Evolutionary conservation across 2,888 invertebrate species (phyloP), one percentile per base, ranked within the genome.

Genomic region (Cantharis rufa): DNA sequence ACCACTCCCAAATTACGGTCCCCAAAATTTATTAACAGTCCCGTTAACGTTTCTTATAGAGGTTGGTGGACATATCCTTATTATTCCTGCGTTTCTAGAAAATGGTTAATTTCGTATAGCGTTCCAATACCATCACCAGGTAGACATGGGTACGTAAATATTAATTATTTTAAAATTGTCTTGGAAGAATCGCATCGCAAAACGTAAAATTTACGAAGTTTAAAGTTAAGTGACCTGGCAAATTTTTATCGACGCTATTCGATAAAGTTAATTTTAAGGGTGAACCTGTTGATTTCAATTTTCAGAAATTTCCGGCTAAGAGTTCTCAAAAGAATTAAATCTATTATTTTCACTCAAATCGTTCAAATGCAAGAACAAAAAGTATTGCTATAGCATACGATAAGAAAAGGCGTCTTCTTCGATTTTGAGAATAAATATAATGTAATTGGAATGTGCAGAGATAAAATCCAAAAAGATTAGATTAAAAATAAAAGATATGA

Each of bases 41-140:
- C 92, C 15, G 90, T 91, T n/a, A 91, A 91, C 72, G 89, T 90
- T 76, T 91, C 92, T 78, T 91, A 91, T 79, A 90, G 92, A 84
- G 95, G 96, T 21, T 94, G 95, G 93, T 97, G 96, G 96, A 96
- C 96, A 15, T 93, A 92, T 84, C 96, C 97, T 0, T 97, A 96
- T 87, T 96, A 94, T 87, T 95, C 95, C 81, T 97, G 97, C 88
- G 91, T 91, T 77, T 90, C 92, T 27, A 91, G 92, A 81, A 91
- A 93, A 78, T 97, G 97, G 97, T 90, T 96, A 82, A 90, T 96
- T 70, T 96, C 96, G 3, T 97, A 96, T 87, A 95, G 95, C 80
- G 93, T 95, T 18, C 91, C 91, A 13, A 90, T 92, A 81, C 90
- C 91, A 72, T 90, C 90, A 32, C 88, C 87, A 66, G 90, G 90